Conservation (phyloP, 2,113 vertebrate species). For the Pipra filicauda region DNA sequence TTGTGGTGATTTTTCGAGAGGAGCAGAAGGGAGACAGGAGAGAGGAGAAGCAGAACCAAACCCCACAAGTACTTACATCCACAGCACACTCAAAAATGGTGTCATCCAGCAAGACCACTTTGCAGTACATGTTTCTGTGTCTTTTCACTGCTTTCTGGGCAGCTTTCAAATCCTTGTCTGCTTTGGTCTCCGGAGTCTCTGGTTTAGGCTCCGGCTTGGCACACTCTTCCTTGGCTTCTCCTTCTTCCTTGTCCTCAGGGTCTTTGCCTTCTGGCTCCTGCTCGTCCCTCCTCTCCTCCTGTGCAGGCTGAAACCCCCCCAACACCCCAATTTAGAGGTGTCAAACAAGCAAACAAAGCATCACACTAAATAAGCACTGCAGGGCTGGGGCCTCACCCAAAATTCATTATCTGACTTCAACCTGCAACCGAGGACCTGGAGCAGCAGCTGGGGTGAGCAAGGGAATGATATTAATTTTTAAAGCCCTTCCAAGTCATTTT, state of each 20-base stretch:
- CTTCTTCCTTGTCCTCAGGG: conserved; percentile 67
- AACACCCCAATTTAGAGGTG: neutral
- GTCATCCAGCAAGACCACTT: conserved; percentile 90
- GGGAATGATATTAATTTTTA: neutral
- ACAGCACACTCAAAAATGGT: conserved; percentile 87
- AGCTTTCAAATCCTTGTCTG: conserved; percentile 78
- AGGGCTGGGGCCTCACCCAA: neutral
- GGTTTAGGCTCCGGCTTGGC: conserved; percentile 60
- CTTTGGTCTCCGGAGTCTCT: conserved; percentile 67
- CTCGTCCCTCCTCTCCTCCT: conserved; percentile 83
- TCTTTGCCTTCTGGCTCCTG: conserved; percentile 66
- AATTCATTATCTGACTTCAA: neutral
- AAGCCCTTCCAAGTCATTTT: neutral
- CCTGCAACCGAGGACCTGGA: neutral
- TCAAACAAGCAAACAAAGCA: neutral
- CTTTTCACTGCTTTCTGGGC: conserved; percentile 75
- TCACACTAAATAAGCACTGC: neutral
- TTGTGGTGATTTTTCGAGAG: neutral
- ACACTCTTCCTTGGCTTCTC: conserved; percentile 63
- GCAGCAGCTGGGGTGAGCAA: neutral
- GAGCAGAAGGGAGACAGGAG: neutral
- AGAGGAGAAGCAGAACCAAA: neutral
- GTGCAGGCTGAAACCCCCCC: conserved; percentile 72
- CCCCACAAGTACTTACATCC: conserved; percentile 80
- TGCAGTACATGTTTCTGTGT: conserved; percentile 89